phyloP scores from a whole-genome alignment of 2,888 invertebrate species.

The Notodonta ziczac region DNA sequence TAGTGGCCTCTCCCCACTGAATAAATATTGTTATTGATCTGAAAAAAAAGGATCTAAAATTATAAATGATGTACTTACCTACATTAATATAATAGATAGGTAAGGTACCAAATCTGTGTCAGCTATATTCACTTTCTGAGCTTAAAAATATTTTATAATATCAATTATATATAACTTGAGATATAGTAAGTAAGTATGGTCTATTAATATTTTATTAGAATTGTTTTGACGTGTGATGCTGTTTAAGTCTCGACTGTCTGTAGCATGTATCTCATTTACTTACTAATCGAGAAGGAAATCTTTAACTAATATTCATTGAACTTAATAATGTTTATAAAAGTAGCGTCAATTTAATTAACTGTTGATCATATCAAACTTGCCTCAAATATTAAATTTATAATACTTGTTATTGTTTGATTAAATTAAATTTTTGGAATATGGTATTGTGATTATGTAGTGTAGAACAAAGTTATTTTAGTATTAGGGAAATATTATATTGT shows the following conservation, averaged over 20 bases:
- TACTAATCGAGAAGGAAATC: not conserved
- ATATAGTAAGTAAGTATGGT: no score
- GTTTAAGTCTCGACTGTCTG: not conserved
- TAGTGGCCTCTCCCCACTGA: not conserved
- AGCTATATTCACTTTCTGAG: not conserved
- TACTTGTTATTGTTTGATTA: not conserved
- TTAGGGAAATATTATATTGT: not conserved
- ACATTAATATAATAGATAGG: not conserved
- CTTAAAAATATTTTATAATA: not conserved
- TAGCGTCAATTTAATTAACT: not conserved
- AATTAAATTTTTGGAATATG: not conserved
- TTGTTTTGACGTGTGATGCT: not conserved
- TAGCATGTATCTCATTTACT: not conserved
- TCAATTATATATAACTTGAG: no score
- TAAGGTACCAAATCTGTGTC: not conserved
- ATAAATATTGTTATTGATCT: constrained; percentile 1
- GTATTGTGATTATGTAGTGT: not conserved
- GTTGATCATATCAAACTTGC: constrained; percentile 38
- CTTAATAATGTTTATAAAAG: not conserved
- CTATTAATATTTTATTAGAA: no score
- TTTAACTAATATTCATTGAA: constrained; percentile 1
- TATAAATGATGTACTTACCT: no score
- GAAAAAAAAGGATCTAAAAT: not conserved
- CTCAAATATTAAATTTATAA: constrained; percentile 17
- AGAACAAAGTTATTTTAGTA: not conserved